Percentiles rank a stretch among this genome's conserved stretches.
Evolutionary conservation across 2,797 vertebrate species (phyloP).

Genomic region (Halcyon badia): DNA sequence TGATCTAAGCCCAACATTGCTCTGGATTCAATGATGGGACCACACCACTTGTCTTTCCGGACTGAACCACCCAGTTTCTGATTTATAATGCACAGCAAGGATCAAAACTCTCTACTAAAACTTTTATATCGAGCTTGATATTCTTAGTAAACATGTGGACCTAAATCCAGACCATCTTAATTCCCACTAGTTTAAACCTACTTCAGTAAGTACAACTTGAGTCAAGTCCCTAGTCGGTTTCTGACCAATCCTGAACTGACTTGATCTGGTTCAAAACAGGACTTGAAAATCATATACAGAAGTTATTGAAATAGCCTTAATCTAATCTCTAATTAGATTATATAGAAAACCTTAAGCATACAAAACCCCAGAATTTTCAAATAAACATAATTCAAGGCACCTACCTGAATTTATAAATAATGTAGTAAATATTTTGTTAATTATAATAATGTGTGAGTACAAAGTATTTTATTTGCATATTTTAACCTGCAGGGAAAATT

Average conservation of each 20-base stretch:
- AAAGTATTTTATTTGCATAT: background rate
- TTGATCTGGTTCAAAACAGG: background rate
- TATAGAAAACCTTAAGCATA: background rate
- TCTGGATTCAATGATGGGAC: background rate
- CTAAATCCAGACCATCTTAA: background rate
- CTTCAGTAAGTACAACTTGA: background rate
- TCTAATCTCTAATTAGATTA: background rate
- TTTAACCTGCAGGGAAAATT: background rate
- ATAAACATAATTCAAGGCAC: background rate
- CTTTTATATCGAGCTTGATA: background rate
- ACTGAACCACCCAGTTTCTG: background rate
- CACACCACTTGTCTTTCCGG: background rate
- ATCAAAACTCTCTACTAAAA: background rate
- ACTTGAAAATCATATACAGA: background rate
- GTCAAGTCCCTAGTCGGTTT: background rate
- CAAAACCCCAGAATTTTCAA: background rate
- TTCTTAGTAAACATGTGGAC: background rate
- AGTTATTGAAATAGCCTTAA: background rate
- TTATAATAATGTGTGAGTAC: background rate
- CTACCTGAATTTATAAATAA: background rate
- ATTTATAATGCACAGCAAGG: background rate
- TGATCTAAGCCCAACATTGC: background rate
- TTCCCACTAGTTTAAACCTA: background rate
- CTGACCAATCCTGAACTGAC: background rate
- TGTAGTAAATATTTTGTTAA: background rate